Base-by-base conservation (phyloP, 2,888 invertebrate genomes). In the Salpingus planirostris region DNA sequence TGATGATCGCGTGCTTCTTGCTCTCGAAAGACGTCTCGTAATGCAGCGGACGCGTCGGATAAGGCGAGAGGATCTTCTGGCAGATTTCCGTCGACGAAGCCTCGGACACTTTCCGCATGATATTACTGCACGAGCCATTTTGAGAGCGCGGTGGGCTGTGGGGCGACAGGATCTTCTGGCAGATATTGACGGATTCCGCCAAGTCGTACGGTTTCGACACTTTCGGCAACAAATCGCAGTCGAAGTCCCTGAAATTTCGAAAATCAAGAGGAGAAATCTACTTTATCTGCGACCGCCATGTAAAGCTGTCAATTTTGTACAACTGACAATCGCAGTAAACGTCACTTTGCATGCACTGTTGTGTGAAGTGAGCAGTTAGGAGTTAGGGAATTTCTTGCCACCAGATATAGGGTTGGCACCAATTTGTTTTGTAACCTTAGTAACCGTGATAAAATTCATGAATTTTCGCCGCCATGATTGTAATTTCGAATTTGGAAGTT, bases 11-110 rank as follows among this genome's bases (percentile, higher is more conserved):
- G 37, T 61, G 60, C 27, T 56, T 54, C 34, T 55, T 47, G 33
- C 61, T 55, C 29, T 60, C 61, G 42, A 61, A 61, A 2, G 58
- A 60, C 4, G 60, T 60, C 32, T 60, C 60, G 33, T 62, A 62
- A 42, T 62, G 58, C 3, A 59, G 32, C 2, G 55, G 50, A 25
- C 46, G 28, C 3, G 38, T 32, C 15, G 45, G 38, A 33, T 42
- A 45, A 5, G 52, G 48, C 14, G 50, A 46, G 33, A 52, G 45
- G 32, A 49, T 54, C 41, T 52, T 54, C 39, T 56, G 49, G 37
- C 50, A 48, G 27, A 53, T 54, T 40, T 55, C 50, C 5, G 47
- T 43, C 2, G 55, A 48, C 24, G 47, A 47, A 15, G 49, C 37
- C 24, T 45, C 44, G 27, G 38, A 46, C n/a, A 45, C 47, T 38